Evolutionary conservation across 2,797 vertebrate genomes (phyloP).

Genomic region (Myotis pilosus): DNA sequence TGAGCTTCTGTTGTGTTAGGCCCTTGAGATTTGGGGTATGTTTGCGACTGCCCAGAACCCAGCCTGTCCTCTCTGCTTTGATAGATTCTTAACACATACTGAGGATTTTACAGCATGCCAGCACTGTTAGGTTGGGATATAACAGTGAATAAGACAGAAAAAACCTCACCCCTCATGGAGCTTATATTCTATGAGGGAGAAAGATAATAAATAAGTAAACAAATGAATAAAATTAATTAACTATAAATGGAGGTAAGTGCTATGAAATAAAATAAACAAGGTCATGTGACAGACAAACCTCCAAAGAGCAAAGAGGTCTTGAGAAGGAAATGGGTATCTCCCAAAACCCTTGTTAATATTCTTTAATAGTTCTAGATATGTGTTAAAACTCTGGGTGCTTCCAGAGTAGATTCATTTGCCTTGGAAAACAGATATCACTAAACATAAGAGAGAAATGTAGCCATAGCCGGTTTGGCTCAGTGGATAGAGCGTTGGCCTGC

Average conservation of each 20-base stretch:
- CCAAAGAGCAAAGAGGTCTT: background rate
- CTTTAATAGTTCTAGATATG: background rate
- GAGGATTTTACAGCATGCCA: background rate
- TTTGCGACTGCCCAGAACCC: constrained; percentile 14
- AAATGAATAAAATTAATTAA: constrained; percentile 36
- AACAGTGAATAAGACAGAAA: background rate
- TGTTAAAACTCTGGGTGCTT: constrained; percentile 20
- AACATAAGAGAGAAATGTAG: constrained; percentile 15
- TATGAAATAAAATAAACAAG: constrained; percentile 40
- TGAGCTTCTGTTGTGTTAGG: constrained; percentile 9
- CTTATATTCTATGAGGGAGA: background rate
- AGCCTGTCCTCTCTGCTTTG: background rate
- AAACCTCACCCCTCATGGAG: background rate
- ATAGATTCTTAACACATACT: background rate
- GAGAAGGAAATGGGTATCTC: background rate
- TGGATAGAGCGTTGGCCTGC: too few relatives aligned
- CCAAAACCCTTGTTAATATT: background rate
- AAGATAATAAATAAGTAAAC: background rate
- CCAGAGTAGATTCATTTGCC: constrained; percentile 16
- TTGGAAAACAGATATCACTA: constrained; percentile 29
- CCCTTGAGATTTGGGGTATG: background rate
- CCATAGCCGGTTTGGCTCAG: too few relatives aligned
- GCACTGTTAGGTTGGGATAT: background rate
- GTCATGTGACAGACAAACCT: background rate
- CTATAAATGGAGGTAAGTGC: constrained; percentile 16